phyloP scores from a whole-genome alignment of 2,797 vertebrate species.

The Phoxinus dragarum region DNA sequence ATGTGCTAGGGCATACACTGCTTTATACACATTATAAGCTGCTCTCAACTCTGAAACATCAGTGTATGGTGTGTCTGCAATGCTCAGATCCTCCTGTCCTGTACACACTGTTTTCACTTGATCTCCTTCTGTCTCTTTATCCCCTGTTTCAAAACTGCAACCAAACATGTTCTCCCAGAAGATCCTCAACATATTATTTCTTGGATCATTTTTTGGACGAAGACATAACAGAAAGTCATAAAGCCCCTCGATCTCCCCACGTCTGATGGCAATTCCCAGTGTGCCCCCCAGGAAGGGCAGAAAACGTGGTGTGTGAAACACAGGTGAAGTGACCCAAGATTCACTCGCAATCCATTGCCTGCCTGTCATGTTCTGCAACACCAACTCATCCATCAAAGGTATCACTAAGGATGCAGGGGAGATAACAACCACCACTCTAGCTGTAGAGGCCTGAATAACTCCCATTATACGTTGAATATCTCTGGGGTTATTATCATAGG shows the following conservation, averaged over 20 bases:
- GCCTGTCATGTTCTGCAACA: neutral
- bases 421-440: neutral
- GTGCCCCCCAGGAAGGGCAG: neutral
- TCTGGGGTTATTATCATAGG: neutral
- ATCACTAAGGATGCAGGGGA: neutral
- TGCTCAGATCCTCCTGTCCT: neutral
- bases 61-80: neutral
- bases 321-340: neutral
- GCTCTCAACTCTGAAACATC: neutral
- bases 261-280: neutral
- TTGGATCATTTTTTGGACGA: neutral
- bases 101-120: neutral
- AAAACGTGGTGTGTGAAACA: neutral
- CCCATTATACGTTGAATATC: neutral
- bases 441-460: neutral
- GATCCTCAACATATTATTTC: neutral
- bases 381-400: neutral
- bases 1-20: neutral
- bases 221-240: neutral
- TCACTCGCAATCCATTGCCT: neutral
- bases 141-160: neutral
- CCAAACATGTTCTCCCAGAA: conserved; percentile 6
- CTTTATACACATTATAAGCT: conserved; percentile 1
- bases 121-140: neutral
- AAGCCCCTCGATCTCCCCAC: neutral